Evolutionary conservation across 2,113 vertebrate genomes (phyloP).

Genomic region (Neogale vison): DNA sequence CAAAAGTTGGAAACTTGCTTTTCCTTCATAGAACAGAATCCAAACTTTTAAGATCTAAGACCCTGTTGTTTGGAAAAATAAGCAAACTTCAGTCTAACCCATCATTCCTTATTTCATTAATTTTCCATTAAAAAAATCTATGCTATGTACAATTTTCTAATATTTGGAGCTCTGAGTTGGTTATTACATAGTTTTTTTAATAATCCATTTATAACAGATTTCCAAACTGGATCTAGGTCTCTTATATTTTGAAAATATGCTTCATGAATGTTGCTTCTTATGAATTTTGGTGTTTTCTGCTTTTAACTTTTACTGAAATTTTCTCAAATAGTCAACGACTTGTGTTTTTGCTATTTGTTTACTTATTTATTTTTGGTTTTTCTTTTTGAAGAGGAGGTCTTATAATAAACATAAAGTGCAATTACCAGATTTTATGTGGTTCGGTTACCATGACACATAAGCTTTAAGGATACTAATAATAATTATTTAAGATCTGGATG

Average conservation of each 20-base stretch:
- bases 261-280: not conserved
- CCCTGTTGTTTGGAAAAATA: not conserved
- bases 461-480: not conserved
- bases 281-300: not conserved
- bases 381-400: not conserved
- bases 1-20: not conserved
- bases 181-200: not conserved
- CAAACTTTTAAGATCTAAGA: not conserved
- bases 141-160: not conserved
- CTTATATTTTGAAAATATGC: not conserved
- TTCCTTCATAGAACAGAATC: not conserved
- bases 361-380: not conserved
- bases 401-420: not conserved
- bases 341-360: not conserved
- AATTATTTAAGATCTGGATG: not conserved
- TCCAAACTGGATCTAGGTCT: not conserved
- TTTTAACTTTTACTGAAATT: not conserved
- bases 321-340: not conserved
- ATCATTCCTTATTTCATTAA: not conserved
- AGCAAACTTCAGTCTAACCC: not conserved
- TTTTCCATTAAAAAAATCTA: constrained; percentile 2
- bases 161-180: not conserved
- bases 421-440: not conserved
- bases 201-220: not conserved
- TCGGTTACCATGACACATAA: not conserved